These are phyloP conservation scores for Cydia amplana DNA, from an alignment of 1,140 invertebrate genomes.

Conservation along the genomic window DNA sequence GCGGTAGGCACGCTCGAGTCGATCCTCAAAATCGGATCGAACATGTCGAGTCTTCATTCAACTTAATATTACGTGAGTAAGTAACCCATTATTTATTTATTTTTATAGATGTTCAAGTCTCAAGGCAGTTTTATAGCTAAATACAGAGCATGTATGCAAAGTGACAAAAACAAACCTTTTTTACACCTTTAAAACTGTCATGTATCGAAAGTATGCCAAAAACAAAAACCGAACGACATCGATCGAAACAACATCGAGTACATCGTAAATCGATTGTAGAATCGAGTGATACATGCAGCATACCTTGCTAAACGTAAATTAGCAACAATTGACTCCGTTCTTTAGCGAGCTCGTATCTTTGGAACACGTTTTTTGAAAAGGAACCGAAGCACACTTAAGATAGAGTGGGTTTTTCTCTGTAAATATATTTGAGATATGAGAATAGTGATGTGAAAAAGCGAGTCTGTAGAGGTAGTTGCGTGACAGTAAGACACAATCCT, in stretches of 20 bases:
- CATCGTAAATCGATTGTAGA: constrained; percentile 24
- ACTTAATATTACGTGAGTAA: too few species aligned
- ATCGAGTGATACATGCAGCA: constrained; percentile 23
- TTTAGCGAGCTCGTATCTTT: background rate
- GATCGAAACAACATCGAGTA: background rate
- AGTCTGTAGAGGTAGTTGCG: background rate
- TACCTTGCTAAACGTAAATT: constrained; percentile 14
- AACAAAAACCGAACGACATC: constrained; percentile 4
- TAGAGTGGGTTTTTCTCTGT: background rate
- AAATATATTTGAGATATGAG: background rate
- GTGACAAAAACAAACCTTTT: too few species aligned
- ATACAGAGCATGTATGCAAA: too few species aligned
- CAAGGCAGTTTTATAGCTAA: too few species aligned
- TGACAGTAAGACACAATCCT: constrained; percentile 4
- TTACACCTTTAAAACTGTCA: background rate
- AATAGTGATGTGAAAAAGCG: background rate
- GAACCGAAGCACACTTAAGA: background rate
- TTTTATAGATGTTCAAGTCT: too few species aligned
- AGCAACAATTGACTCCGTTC: background rate
- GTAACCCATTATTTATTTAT: too few species aligned
- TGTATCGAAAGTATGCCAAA: background rate
- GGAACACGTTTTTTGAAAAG: background rate
- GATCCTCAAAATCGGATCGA: too few species aligned
- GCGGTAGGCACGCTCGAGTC: too few species aligned
- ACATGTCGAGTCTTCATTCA: too few species aligned